These are phyloP conservation scores for Lophius americanus DNA, from an alignment of 2,797 vertebrate genomes.

Conservation along the genomic window DNA sequence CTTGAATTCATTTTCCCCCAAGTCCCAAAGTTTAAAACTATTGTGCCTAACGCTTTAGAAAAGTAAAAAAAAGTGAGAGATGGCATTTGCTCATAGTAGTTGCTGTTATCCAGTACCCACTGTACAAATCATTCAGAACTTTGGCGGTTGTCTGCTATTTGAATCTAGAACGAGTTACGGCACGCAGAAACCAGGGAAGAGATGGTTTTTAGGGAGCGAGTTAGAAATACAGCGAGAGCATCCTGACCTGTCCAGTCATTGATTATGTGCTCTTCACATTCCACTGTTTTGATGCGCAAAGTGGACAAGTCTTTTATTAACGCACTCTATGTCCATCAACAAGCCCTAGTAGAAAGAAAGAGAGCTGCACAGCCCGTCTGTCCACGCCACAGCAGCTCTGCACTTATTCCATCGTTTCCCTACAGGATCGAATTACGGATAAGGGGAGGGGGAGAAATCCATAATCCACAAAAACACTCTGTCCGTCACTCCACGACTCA, in stretches of 20 bases:
- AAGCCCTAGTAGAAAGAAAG: slow-evolving; percentile 59
- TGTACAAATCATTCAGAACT: slow-evolving; percentile 33
- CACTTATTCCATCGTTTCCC: slow-evolving; percentile 79
- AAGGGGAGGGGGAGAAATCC: slow-evolving; percentile 70
- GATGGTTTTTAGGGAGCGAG: slow-evolving; percentile 23
- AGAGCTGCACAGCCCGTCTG: slow-evolving; percentile 59
- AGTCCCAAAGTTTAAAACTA: slow-evolving; percentile 5
- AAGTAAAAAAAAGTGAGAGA: slow-evolving; percentile 24
- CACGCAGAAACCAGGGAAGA: slow-evolving; percentile 23
- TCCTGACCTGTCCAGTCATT: slow-evolving; percentile 74
- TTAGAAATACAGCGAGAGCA: slow-evolving; percentile 47
- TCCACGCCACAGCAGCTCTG: slow-evolving; percentile 61
- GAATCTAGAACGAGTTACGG: slow-evolving; percentile 26
- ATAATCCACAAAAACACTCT: slow-evolving; percentile 80
- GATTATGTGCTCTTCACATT: slow-evolving; percentile 78
- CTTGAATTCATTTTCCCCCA: background rate
- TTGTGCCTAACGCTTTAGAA: slow-evolving; percentile 37
- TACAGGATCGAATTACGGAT: slow-evolving; percentile 81
- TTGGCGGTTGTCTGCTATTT: slow-evolving; percentile 17
- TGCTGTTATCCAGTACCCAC: slow-evolving; percentile 36
- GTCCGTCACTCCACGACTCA: slow-evolving; percentile 78
- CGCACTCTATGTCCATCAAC: slow-evolving; percentile 84
- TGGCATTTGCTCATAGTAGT: slow-evolving; percentile 27
- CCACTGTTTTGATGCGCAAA: slow-evolving; percentile 81
- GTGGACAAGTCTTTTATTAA: slow-evolving; percentile 84